Evolutionary conservation across 2,888 invertebrate genomes (phyloP).

Genomic region (Falcaria lacertinaria): DNA sequence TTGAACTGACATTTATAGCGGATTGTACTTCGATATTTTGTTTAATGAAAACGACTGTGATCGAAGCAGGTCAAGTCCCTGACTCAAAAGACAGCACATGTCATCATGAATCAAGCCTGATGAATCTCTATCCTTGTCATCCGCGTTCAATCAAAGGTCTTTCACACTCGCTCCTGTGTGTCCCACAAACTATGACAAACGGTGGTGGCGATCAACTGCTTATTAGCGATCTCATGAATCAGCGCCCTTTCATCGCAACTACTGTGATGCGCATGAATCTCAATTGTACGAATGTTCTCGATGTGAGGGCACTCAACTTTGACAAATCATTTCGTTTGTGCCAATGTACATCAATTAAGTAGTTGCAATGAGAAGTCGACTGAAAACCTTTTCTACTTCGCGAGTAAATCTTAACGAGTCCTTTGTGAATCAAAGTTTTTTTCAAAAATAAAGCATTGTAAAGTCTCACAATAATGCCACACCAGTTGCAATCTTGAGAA

Average conservation of each 20-base stretch:
- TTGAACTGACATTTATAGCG: no score
- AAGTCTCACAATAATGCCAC: no score
- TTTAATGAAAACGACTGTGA: no score
- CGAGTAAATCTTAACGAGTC: no score
- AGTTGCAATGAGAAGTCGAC: not conserved
- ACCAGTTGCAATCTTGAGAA: no score
- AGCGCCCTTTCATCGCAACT: conserved; percentile 26
- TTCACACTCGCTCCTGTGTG: not conserved
- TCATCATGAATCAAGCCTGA: not conserved
- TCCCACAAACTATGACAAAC: conserved; percentile 34
- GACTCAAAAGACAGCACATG: no score
- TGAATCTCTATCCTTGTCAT: not conserved
- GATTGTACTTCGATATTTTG: no score
- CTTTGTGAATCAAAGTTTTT: no score
- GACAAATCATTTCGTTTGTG: not conserved
- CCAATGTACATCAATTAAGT: not conserved
- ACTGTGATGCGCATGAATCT: conserved; percentile 47
- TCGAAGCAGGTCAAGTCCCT: no score
- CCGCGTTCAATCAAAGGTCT: not conserved
- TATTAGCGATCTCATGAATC: conserved; percentile 45
- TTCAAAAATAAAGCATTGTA: no score
- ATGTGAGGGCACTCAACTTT: conserved; percentile 22
- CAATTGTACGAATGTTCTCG: conserved; percentile 33
- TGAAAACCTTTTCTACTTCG: no score
- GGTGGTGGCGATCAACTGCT: conserved; percentile 26